These are phyloP conservation scores for Drosophila baimaii DNA, from an alignment of 1,140 invertebrate species.

Conservation along the genomic window DNA sequence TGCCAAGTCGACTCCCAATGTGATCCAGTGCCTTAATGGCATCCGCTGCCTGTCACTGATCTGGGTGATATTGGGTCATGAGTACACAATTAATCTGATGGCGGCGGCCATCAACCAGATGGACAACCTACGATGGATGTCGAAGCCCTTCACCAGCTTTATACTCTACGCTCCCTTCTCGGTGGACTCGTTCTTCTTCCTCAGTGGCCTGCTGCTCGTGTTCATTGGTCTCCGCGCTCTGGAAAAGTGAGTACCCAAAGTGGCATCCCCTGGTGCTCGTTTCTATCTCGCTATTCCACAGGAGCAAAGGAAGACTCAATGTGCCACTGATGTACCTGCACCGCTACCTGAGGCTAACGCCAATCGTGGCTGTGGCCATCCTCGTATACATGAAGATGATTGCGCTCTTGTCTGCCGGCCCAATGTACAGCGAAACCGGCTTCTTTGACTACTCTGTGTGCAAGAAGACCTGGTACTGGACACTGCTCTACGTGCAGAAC, in stretches of 20 bases:
- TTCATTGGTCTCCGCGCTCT: constrained; percentile 44
- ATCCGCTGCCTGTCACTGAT: constrained; percentile 63
- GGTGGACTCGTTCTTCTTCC: constrained; percentile 67
- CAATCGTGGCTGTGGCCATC: constrained; percentile 42
- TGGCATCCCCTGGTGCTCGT: not conserved
- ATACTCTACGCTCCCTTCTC: constrained; percentile 45
- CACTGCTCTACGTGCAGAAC: constrained; percentile 59
- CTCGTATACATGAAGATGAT: constrained; percentile 38
- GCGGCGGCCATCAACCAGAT: constrained; percentile 35
- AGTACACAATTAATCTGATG: not conserved
- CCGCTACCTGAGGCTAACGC: constrained; percentile 59
- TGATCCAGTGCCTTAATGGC: constrained; percentile 62
- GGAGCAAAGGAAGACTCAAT: constrained; percentile 53
- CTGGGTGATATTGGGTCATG: constrained; percentile 60
- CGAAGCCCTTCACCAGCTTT: constrained; percentile 35
- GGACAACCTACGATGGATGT: constrained; percentile 31
- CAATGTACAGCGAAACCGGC: not conserved
- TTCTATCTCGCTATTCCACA: not conserved
- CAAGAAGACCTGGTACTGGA: constrained; percentile 42
- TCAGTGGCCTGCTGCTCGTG: constrained; percentile 53
- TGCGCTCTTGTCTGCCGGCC: constrained; percentile 35
- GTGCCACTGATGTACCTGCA: constrained; percentile 67
- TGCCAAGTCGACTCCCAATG: constrained; percentile 52
- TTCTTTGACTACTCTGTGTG: constrained; percentile 43
- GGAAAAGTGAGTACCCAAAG: constrained; percentile 43